Evolutionary conservation across 2,888 invertebrate genomes (phyloP).

Genomic region (Agriopis aurantiaria): DNA sequence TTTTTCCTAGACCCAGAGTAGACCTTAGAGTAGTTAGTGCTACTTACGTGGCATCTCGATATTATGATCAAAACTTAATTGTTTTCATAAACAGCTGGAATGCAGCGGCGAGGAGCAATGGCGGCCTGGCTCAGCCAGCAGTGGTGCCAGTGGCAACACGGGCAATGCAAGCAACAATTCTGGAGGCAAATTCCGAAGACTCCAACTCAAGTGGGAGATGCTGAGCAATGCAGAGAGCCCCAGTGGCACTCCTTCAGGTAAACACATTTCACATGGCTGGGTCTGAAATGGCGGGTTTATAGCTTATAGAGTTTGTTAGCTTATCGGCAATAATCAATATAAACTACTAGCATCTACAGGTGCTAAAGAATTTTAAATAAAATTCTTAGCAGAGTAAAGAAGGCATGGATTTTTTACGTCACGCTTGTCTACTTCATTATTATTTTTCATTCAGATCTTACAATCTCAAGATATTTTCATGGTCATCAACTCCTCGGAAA

Average conservation of each 20-base stretch:
- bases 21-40: background rate
- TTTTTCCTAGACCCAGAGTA: background rate
- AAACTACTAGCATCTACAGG: too few relatives aligned
- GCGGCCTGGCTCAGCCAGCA: conserved; percentile 79
- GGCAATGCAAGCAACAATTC: conserved; percentile 86
- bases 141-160: conserved; percentile 75
- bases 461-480: too few relatives aligned
- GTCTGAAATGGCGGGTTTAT: background rate
- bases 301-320: background rate
- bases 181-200: conserved; percentile 90
- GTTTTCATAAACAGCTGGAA: conserved; percentile 67
- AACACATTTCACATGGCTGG: background rate
- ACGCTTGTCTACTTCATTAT: background rate
- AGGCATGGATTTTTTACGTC: background rate
- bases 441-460: too few relatives aligned
- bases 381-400: background rate
- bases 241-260: conserved; percentile 73
- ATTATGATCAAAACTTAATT: background rate
- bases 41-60: background rate
- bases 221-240: conserved; percentile 86
- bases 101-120: conserved; percentile 80
- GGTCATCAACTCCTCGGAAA: background rate
- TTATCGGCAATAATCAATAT: background rate
- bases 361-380: too few relatives aligned
- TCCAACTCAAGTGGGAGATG: conserved; percentile 94